Evolutionary conservation across 2,113 vertebrate species (phyloP), one percentile per base, ranked within the genome.

Genomic region (Hystrix cristata): DNA sequence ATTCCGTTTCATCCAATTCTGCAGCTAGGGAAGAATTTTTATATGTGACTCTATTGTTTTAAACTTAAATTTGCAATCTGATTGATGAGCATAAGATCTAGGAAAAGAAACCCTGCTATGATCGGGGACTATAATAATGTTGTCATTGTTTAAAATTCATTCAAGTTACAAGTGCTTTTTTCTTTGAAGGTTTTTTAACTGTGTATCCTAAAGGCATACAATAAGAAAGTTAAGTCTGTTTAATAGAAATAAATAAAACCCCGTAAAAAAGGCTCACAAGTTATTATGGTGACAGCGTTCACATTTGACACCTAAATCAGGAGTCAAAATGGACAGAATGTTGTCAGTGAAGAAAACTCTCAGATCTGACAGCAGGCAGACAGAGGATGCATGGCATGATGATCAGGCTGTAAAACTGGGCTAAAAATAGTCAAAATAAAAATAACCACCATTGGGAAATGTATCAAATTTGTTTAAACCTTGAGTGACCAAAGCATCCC

Each of bases 141-240:
- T 95, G n/a, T 11, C 88, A 65, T 94, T 98, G n/a, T 62, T 97
- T 86, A 94, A 87, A 98, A 82, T n/a, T 97, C 94, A 57, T 57
- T 95, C 92, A 67, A 86, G n/a, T 97, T 91, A 38, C 53, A 96
- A 96, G 53, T 94, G 78, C 84, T 98, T 94, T 87, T 92, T 67
- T 43, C 64, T 96, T 95, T 96, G 53, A 93, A 81, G 90, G 87
- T 27, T 38, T 82, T 82, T 74, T 95, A 62, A 21, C 34, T 94
- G 43, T 74, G 2, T 69, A 69, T 59, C 57, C 59, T 60, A 87
- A 78, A 96, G 57, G 71, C 8, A 65, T 84, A 91, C 64, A 94
- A 78, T 78, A 83, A 95, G 72, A 97, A 96, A 82, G 59, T 95
- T 64, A 98, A 94, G 34, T n/a, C n/a, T 83, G 2, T 48, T 78